phyloP scores from a whole-genome alignment of 2,797 vertebrate species.

The Nannoperca australis region DNA sequence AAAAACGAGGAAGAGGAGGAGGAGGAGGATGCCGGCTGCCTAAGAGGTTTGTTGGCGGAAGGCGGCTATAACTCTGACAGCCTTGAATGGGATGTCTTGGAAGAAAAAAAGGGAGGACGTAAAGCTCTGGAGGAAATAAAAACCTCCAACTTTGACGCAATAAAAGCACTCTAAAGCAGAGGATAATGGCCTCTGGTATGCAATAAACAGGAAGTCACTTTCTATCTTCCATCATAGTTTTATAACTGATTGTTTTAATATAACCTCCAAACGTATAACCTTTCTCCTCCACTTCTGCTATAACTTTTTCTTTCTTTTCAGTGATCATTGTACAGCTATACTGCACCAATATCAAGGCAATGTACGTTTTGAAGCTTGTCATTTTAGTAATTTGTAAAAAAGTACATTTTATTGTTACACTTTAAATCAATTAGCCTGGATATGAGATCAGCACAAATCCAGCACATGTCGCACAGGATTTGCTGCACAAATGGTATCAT shows the following conservation, averaged over 20 bases:
- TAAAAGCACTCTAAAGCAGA: slow-evolving; percentile 24
- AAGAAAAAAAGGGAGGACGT: slow-evolving; percentile 24
- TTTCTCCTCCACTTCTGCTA: not conserved
- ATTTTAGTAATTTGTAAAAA: too few relatives aligned
- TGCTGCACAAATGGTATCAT: not conserved
- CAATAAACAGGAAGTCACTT: slow-evolving; percentile 38
- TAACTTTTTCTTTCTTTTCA: slow-evolving; percentile 22
- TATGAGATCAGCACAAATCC: not conserved
- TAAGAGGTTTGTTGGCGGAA: slow-evolving; percentile 62
- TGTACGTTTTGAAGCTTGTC: too few relatives aligned
- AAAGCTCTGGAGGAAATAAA: slow-evolving; percentile 52
- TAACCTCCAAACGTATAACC: slow-evolving; percentile 7
- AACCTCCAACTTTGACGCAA: slow-evolving; percentile 48
- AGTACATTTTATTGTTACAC: not conserved
- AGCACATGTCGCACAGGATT: not conserved
- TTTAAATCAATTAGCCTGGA: not conserved
- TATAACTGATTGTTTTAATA: slow-evolving; percentile 35
- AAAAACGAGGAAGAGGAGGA: slow-evolving; percentile 57
- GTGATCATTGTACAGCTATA: not conserved
- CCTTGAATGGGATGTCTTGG: slow-evolving; percentile 51
- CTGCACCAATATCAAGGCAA: not conserved
- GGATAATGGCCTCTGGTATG: slow-evolving; percentile 31
- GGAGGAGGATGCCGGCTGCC: slow-evolving; percentile 22
- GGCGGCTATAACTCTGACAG: slow-evolving; percentile 70
- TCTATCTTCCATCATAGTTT: slow-evolving; percentile 31